Base-by-base conservation (phyloP, 2,113 vertebrate genomes). In the Xiphias gladius region DNA sequence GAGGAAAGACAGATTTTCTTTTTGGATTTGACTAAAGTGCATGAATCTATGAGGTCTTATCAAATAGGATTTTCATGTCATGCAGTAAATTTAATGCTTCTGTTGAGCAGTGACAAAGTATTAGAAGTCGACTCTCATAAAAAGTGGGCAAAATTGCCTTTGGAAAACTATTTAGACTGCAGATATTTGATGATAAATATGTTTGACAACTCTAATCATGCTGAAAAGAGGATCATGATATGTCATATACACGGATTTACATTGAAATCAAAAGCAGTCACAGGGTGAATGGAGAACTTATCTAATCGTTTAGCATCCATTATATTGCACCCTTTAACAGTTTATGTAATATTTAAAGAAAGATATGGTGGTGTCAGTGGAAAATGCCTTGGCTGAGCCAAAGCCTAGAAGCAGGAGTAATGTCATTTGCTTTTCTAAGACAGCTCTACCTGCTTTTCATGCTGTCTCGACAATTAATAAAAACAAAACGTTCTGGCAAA, bases 151-250 rank as follows among this genome's bases (percentile, higher is more conserved):
- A 88, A 82, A 79, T 77, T 80, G 73, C 73, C 61, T 85, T 70
- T 73, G 72, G 70, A 59, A 82, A 62, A 76, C 54, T 71, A 65
- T 76, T 81, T 39, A 73, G 74, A 66, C 58, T 76, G 39, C 61
- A 87, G 72, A 87, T 70, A 62, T 52, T 52, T 83, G 82, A 89
- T 46, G 76, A 83, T 87, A 85, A 89, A 84, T 74, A 79, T 88
- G 79, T 86, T 79, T 88, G 86, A 85, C 87, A 80, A 75, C 67
- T 76, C 57, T 61, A 74, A 82, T 84, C 79, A 37, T 7, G 50
- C 82, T 35, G 68, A 69, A 71, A 72, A 79, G 70, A 72, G 35
- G 76, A n/a, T 68, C 1, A n/a, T 82, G 43, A 85, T 80, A 72
- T 79, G 66, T 84, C 78, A 84, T 68, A 37, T 68, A 59, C 30